Conservation (phyloP, 2,888 invertebrate genomes). For the Parnassius glacialis region DNA sequence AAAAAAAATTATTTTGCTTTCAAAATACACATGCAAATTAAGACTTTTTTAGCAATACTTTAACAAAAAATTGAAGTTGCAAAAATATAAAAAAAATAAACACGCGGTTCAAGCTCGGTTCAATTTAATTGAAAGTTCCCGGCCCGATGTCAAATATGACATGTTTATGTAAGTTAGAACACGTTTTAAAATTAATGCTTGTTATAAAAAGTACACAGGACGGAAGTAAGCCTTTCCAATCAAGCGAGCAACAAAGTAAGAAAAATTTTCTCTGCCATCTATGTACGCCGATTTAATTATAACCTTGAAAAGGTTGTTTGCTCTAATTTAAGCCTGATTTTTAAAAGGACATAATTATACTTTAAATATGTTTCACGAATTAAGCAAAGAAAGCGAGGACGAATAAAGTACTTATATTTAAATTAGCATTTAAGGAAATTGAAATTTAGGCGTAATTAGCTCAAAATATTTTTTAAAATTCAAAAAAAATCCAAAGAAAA, state of each 20-base stretch:
- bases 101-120: too few relatives aligned
- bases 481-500: too few relatives aligned
- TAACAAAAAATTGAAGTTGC: conserved; percentile 1
- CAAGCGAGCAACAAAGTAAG: conserved; percentile 4
- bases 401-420: too few relatives aligned
- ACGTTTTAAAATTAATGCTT: conserved; percentile 11
- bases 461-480: too few relatives aligned
- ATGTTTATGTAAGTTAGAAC: conserved; percentile 10
- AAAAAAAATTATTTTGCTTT: too few relatives aligned
- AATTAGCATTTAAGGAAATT: too few relatives aligned
- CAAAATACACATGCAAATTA: too few relatives aligned
- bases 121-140: conserved; percentile 14
- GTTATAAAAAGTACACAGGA: conserved; percentile 8
- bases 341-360: conserved; percentile 3
- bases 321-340: not conserved
- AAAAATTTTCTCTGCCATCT: conserved; percentile 4
- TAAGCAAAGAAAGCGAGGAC: too few relatives aligned
- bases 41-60: too few relatives aligned
- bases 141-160: conserved; percentile 5
- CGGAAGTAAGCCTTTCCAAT: conserved; percentile 14
- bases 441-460: too few relatives aligned
- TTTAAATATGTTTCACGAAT: not conserved
- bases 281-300: not conserved
- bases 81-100: not conserved
- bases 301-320: not conserved